Conservation (phyloP, 2,888 invertebrate species). For the Apoda limacodes region DNA sequence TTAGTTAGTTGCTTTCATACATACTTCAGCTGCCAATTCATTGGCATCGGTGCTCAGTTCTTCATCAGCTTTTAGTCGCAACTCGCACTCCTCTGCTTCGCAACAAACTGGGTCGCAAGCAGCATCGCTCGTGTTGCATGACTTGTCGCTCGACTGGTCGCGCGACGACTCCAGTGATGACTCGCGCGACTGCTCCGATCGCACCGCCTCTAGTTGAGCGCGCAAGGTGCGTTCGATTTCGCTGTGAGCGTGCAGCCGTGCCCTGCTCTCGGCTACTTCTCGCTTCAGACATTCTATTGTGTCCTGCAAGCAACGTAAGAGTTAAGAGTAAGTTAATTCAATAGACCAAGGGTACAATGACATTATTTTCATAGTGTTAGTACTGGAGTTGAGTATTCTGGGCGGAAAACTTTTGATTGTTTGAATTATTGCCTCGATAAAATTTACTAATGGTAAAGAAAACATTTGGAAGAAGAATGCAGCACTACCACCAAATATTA, state of each 20-base stretch:
- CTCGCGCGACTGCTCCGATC: conserved; percentile 37
- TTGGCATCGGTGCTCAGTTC: conserved; percentile 58
- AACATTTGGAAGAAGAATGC: too few relatives aligned
- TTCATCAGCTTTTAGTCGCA: conserved; percentile 44
- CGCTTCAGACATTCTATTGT: conserved; percentile 59
- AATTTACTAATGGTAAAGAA: too few relatives aligned
- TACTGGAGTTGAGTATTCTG: too few relatives aligned
- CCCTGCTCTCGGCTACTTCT: conserved; percentile 57
- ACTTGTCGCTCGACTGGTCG: conserved; percentile 29
- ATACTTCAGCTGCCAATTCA: conserved; percentile 51
- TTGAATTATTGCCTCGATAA: too few relatives aligned
- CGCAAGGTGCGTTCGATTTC: conserved; percentile 58
- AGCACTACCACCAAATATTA: too few relatives aligned
- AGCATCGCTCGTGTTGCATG: conserved; percentile 46
- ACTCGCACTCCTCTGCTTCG: conserved; percentile 46
- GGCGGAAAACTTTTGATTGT: too few relatives aligned
- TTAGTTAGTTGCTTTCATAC: neutral
- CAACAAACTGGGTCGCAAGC: conserved; percentile 58
- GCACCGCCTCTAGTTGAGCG: conserved; percentile 57
- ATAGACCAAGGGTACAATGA: neutral
- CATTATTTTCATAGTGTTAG: too few relatives aligned
- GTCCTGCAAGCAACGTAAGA: conserved; percentile 31
- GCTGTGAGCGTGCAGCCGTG: conserved; percentile 54
- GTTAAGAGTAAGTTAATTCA: conserved; percentile 8
- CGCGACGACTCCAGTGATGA: conserved; percentile 16